These are phyloP conservation scores for Globodera rostochiensis DNA, from an alignment of 1,140 invertebrate species.

Conservation along the genomic window DNA sequence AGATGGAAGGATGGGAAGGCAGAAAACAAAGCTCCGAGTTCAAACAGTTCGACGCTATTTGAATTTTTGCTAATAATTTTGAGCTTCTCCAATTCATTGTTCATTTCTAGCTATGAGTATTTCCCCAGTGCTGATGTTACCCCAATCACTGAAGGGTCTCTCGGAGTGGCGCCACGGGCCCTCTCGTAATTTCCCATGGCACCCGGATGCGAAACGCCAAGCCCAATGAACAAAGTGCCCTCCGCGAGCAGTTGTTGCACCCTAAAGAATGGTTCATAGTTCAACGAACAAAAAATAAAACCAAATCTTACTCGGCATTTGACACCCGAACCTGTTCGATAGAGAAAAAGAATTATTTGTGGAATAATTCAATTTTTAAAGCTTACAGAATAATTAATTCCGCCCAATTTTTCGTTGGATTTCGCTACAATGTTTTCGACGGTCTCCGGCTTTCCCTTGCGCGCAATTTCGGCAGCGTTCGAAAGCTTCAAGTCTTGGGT, in stretches of 20 bases:
- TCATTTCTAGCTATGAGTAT: no score
- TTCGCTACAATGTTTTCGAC: constrained; percentile 38
- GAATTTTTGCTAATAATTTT: not conserved
- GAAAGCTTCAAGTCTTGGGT: constrained; percentile 38
- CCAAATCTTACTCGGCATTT: constrained; percentile 29
- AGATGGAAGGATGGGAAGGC: not conserved
- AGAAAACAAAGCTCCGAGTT: no score
- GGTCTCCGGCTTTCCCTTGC: constrained; percentile 35
- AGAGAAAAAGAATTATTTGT: not conserved
- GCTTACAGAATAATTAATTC: constrained; percentile 33
- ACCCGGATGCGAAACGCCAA: constrained; percentile 43
- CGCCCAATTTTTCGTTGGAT: constrained; percentile 43
- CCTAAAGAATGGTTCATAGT: constrained; percentile 6
- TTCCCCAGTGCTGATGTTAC: not conserved
- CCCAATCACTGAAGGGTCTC: constrained; percentile 36
- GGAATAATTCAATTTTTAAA: not conserved
- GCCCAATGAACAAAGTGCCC: constrained; percentile 42
- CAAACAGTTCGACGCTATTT: no score
- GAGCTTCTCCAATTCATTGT: not conserved
- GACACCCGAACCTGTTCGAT: not conserved
- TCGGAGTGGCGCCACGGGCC: constrained; percentile 31
- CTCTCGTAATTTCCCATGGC: constrained; percentile 38
- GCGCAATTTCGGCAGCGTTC: constrained; percentile 37
- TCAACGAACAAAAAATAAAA: constrained; percentile 1
- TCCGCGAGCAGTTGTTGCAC: constrained; percentile 31